A percentile compares a stretch with the other conserved stretches of the same genome.
These are phyloP conservation scores for Phaetusa simplex DNA, from an alignment of 2,113 vertebrate genomes.

Conservation along the genomic window DNA sequence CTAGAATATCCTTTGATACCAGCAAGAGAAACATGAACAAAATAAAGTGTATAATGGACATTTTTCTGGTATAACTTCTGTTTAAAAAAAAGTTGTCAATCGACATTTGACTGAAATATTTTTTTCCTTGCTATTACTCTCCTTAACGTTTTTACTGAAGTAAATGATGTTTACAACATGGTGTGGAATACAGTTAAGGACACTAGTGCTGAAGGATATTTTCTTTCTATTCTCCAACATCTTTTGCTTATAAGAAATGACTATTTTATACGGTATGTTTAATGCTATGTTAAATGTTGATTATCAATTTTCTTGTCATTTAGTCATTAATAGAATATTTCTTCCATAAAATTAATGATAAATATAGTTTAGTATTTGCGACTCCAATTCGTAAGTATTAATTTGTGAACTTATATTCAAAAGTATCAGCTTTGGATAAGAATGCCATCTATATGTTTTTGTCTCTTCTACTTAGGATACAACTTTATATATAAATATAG, in stretches of 20 bases:
- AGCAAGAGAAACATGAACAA: not conserved
- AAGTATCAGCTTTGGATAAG: not conserved
- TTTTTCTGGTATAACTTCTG: not conserved
- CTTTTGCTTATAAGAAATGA: constrained; percentile 93
- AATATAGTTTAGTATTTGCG: not conserved
- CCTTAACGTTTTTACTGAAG: constrained; percentile 90
- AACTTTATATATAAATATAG: not conserved
- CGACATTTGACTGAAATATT: not conserved
- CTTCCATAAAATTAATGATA: not conserved
- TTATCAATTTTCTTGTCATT: not conserved
- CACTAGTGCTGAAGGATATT: constrained; percentile 86
- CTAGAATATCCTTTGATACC: constrained; percentile 91
- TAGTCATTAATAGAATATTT: not conserved
- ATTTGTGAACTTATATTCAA: not conserved
- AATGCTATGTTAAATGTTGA: not conserved
- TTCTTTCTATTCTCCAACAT: constrained; percentile 96
- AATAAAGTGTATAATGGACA: not conserved
- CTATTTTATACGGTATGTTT: constrained; percentile 88
- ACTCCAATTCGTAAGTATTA: not conserved
- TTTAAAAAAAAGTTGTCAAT: not conserved
- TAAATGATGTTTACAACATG: constrained; percentile 88
- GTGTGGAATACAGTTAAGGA: constrained; percentile 89
- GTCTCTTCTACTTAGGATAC: not conserved
- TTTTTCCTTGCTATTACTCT: not conserved
- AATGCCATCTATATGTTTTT: not conserved